Base-by-base conservation (phyloP, 2,797 vertebrate species). In the Acanthurus tractus region DNA sequence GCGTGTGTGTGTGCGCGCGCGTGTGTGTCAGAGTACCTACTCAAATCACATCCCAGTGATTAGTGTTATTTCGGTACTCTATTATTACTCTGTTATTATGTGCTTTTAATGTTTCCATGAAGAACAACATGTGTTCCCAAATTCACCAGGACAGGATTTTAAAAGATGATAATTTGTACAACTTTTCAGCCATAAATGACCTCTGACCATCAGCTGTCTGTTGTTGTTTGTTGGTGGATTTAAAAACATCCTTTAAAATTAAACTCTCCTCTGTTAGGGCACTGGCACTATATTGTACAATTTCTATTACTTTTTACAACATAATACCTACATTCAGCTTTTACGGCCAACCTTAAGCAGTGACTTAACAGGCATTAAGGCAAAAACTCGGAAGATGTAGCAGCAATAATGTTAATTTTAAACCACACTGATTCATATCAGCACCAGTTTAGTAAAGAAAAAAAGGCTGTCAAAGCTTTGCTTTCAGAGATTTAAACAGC, bases 401-500 rank as follows among this genome's bases (percentile, higher is more conserved):
- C 17, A 38, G 11, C 52, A 36, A 64, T 38, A 10, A 63, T 50
- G 56, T 46, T 34, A 4, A 70, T 78, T 72, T 54, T 66, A 25
- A 6, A 52, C 29, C 36, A 61, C 45, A 52, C 22, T 34, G 52
- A 64, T 63, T 81, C 34, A 36, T 44, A 76, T 79, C 69, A 42
- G 46, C 25, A 42, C 8, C 7, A 20, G 6, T 44, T 66, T 53
- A 36, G 13, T 22, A 2, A 2, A 8, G 0, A 2, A 23, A 50
- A 48, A 76, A 70, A 63, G 25, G 23, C 71, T 73, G 68, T 82
- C 66, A 79, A 53, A 61, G 59, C 71, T 79, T 69, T 73, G 42
- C 78, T 82, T 72, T 78, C 36, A 56, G 58, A 65, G 61, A 70
- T 70, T 48, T 34, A 64, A 86, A 48, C 71, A 67, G 79, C 78